Percentiles rank a stretch among this genome's conserved stretches.
phyloP scores from a whole-genome alignment of 2,797 vertebrate genomes.

The Poecilia gillii region DNA sequence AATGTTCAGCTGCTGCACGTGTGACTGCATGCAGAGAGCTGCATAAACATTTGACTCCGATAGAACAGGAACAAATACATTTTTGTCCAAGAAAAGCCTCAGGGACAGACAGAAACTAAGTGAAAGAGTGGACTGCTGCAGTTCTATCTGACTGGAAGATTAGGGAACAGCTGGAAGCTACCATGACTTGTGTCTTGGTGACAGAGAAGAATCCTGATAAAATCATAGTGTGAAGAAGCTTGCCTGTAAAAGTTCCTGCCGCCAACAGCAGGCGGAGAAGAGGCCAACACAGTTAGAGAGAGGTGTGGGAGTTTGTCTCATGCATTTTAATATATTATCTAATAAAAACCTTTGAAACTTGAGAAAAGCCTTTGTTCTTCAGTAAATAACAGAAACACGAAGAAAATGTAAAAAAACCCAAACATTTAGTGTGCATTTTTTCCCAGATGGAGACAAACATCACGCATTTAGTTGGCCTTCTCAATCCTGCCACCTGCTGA shows the following conservation, averaged over 20 bases:
- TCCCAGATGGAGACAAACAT: neutral
- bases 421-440: neutral
- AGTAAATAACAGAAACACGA: neutral
- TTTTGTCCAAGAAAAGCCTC: neutral
- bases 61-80: neutral
- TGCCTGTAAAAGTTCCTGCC: neutral
- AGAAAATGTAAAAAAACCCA: neutral
- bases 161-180: neutral
- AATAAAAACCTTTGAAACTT: neutral
- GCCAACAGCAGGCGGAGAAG: neutral
- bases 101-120: neutral
- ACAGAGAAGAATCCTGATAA: neutral
- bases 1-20: neutral
- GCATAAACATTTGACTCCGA: neutral
- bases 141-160: neutral
- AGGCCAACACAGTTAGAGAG: neutral
- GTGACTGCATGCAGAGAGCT: neutral
- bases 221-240: neutral
- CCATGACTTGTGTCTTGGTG: neutral
- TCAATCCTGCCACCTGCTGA: neutral
- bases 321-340: neutral
- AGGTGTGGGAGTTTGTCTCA: neutral
- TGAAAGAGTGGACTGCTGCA: neutral
- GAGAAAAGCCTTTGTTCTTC: neutral
- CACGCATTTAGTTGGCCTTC: neutral